Percentiles rank a stretch among this genome's conserved stretches.
phyloP scores from a whole-genome alignment of 2,888 invertebrate genomes.

The Aphidoletes aphidimyza region DNA sequence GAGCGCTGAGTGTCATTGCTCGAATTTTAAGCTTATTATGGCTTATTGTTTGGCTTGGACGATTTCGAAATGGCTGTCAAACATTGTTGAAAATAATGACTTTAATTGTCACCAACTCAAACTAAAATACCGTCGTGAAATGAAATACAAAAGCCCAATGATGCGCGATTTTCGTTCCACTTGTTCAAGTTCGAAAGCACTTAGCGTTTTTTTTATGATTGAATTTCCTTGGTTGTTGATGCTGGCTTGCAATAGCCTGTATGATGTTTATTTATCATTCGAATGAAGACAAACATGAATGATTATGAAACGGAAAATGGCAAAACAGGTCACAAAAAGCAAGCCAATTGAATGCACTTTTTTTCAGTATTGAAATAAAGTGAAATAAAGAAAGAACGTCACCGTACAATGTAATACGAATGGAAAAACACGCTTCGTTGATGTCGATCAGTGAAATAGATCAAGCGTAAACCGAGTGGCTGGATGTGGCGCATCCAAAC shows the following conservation, averaged over 20 bases:
- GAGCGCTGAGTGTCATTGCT: neutral
- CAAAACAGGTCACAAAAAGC: slow-evolving; percentile 10
- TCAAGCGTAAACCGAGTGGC: slow-evolving; percentile 46
- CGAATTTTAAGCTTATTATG: neutral
- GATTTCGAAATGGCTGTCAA: neutral
- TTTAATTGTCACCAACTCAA: slow-evolving; percentile 47
- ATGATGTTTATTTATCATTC: neutral
- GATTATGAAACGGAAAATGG: slow-evolving; percentile 24
- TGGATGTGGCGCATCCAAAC: neutral
- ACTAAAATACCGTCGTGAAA: neutral
- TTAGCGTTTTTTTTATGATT: neutral
- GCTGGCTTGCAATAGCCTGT: neutral
- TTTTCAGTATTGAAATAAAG: no score
- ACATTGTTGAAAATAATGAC: slow-evolving; percentile 26
- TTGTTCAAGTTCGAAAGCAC: slow-evolving; percentile 13
- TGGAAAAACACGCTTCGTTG: neutral
- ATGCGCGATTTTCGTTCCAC: slow-evolving; percentile 2
- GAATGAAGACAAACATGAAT: neutral
- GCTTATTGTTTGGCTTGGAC: neutral
- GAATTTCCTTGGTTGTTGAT: neutral
- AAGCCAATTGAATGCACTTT: neutral
- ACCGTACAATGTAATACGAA: no score
- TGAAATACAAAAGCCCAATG: neutral
- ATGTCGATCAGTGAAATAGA: slow-evolving; percentile 7
- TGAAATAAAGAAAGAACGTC: neutral